Evolutionary conservation across 2,888 invertebrate species (phyloP).

Genomic region (Pinctada fucata): DNA sequence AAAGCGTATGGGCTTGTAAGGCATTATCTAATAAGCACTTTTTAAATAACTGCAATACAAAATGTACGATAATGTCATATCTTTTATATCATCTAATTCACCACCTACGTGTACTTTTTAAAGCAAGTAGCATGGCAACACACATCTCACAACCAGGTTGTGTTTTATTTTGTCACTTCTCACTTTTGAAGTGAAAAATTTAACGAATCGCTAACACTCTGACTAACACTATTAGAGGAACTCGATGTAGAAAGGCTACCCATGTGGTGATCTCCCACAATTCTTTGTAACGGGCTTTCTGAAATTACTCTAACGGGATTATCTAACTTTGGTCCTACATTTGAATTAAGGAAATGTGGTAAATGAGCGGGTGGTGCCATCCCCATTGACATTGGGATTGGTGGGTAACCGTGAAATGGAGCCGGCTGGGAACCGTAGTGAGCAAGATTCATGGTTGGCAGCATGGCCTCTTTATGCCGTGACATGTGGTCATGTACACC

Average conservation of each 20-base stretch:
- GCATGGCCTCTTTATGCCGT: not conserved
- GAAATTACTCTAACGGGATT: not conserved
- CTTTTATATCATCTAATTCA: too few relatives aligned
- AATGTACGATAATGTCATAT: too few relatives aligned
- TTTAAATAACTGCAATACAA: too few relatives aligned
- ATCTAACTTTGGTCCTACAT: not conserved
- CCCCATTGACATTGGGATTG: constrained; percentile 1
- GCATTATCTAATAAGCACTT: too few relatives aligned
- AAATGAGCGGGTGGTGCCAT: constrained; percentile 1
- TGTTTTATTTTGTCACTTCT: too few relatives aligned
- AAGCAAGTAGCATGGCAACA: too few relatives aligned
- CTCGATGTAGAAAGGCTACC: not conserved
- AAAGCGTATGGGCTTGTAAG: too few relatives aligned
- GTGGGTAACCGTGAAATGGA: not conserved
- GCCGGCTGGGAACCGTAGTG: not conserved
- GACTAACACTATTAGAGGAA: not conserved
- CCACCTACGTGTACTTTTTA: too few relatives aligned
- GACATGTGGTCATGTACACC: not conserved
- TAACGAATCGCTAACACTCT: not conserved
- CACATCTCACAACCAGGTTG: too few relatives aligned
- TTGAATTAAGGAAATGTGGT: constrained; percentile 3
- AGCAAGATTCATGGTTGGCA: not conserved
- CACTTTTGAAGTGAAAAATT: not conserved
- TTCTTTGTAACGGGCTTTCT: not conserved
- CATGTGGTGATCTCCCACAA: not conserved